Base-by-base conservation (phyloP, 1,140 invertebrate species). In the Medauroidea extradentata region DNA sequence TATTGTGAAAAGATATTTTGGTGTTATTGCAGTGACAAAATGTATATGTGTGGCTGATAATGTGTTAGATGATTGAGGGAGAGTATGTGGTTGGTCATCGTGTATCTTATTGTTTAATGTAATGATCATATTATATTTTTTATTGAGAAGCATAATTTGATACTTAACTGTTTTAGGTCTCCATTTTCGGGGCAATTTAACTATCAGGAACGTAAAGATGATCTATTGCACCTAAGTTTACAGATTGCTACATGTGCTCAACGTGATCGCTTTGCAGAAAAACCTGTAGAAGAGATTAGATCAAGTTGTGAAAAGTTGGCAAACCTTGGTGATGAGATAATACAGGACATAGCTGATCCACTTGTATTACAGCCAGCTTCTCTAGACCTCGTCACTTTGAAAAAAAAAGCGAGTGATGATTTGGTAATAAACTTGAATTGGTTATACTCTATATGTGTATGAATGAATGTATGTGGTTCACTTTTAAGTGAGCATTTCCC, bases 201-300 rank as follows among this genome's bases (percentile, higher is more conserved):
- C 52, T 88, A 89, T 65, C 80, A 81, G 64, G 77, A 83, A 41
- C 79, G 82, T 21, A 83, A 89, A 69, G 81, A 78, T 23, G 81
- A 85, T 65, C 79, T 96, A 53, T 76, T 96, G 53, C 85, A 88
- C 65, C 71, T 92, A 53, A 86, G 89, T 42, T 75, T 95, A 58
- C 89, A 93, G 73, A 86, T 96, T 73, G 89, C 92, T 8, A 93
- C 89, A 0, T 89, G 87, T 66, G 90, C 91, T 7, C 90, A 93
- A 71, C 78, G 90, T 44, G 93, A 94, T 72, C 83, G 87, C 65
- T 94, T 94, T 76, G 91, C 89, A 1, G 89, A 91, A 65, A 84
- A 85, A 65, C 87, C 89, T 11, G 83, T 90, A 53, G 80, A 85
- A 44, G 82, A 85, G 58, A 91, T 93, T 42, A 79, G 81, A 61